Base-by-base conservation (phyloP, 2,888 invertebrate genomes). In the Scaptomyza reducta region DNA sequence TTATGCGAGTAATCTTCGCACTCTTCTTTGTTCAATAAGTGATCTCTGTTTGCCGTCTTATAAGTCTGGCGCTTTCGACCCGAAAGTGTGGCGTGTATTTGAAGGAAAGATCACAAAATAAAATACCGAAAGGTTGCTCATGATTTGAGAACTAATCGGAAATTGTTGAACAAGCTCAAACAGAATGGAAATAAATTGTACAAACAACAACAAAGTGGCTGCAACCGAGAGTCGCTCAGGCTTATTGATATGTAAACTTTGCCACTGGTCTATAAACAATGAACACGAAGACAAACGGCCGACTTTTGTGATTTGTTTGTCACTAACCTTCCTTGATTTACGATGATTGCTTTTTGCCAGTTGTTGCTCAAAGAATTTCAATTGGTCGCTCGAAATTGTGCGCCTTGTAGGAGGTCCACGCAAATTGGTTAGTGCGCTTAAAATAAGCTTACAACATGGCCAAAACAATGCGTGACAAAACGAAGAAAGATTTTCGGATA, bases 211-310 rank as follows among this genome's bases (percentile, higher is more conserved):
- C 50, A 25, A n/a, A n/a, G 16, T 11, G 13, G 40, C 18, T n/a
- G 16, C 13, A 13, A 38, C 25, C 18, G 27, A 31, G 45, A 6
- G 49, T 49, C 35, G 33, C 10, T 10, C 68, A 29, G 18, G 47
- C 81, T 84, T 81, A 87, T 84, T 81, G 78, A 58, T 81, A 87
- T 87, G 87, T 85, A 61, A 47, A 65, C 83, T 70, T 66, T 54
- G 65, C 59, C 51, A 50, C 62, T 41, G 77, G 64, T 51, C 64
- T 66, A 58, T 25, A 68, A 60, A 58, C 29, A 16, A 41, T 51
- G 35, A 45, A 69, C 65, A 50, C 14, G 14, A 38, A 6, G 27
- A 6, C 5, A 1, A 5, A 27, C 27, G 27, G 7, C 7, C 27
- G 27, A 27, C 7, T 27, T 7, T 27, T 5, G 1, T 5, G 10